A percentile compares a stretch with the other conserved stretches of the same genome.
Evolutionary conservation across 1,140 invertebrate species (phyloP).

Genomic region (Cyphomyrmex costatus): DNA sequence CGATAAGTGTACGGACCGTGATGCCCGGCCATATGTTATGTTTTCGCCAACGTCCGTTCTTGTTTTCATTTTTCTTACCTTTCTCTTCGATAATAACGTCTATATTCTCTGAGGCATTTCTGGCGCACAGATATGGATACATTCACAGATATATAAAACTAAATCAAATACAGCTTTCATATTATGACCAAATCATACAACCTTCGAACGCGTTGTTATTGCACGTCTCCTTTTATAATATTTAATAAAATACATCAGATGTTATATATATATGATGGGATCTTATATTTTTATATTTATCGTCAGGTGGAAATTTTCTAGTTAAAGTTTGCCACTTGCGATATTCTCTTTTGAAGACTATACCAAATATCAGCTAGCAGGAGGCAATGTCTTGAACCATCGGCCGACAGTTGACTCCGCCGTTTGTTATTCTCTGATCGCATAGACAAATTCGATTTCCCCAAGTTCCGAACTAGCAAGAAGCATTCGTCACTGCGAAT

Average conservation of each 20-base stretch:
- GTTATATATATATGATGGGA: too few relatives aligned
- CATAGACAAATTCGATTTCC: slow-evolving; percentile 36
- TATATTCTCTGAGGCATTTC: slow-evolving; percentile 44
- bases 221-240: background rate
- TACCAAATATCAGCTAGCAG: slow-evolving; percentile 15
- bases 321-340: background rate
- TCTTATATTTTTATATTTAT: background rate
- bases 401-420: background rate
- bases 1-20: slow-evolving; percentile 77
- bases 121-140: background rate
- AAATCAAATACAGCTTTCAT: slow-evolving; percentile 34
- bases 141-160: background rate
- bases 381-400: slow-evolving; percentile 25
- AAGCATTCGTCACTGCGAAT: slow-evolving; percentile 72
- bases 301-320: background rate
- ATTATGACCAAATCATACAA: slow-evolving; percentile 27
- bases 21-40: slow-evolving; percentile 75
- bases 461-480: slow-evolving; percentile 41
- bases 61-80: slow-evolving; percentile 59
- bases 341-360: background rate
- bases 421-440: slow-evolving; percentile 55
- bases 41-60: slow-evolving; percentile 58
- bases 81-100: slow-evolving; percentile 57
- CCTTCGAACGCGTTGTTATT: background rate
- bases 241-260: background rate